Evolutionary conservation across 1,140 invertebrate species (phyloP).

Genomic region (Charaxes varanes): DNA sequence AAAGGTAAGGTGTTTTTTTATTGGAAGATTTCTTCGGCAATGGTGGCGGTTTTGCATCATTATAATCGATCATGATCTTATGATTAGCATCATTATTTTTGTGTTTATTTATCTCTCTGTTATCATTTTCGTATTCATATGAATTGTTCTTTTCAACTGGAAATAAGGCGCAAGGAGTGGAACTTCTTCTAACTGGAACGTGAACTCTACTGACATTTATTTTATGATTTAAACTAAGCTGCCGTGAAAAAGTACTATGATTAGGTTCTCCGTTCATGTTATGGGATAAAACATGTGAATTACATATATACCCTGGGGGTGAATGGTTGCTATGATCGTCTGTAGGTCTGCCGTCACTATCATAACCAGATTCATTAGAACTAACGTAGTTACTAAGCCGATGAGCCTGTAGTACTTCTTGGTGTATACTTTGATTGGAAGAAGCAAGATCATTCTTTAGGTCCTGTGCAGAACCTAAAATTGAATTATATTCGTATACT

Average conservation of each 20-base stretch:
- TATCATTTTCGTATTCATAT: constrained; percentile 45
- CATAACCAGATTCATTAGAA: constrained; percentile 89
- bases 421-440: constrained; percentile 67
- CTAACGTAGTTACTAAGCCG: constrained; percentile 82
- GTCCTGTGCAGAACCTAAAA: constrained; percentile 53
- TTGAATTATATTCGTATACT: constrained; percentile 60
- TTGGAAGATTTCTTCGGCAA: constrained; percentile 63
- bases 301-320: constrained; percentile 57
- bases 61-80: constrained; percentile 43
- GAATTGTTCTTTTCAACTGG: constrained; percentile 46
- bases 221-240: constrained; percentile 64
- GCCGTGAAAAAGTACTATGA: constrained; percentile 53
- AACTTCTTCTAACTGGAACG: constrained; percentile 59
- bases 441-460: constrained; percentile 58
- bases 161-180: constrained; percentile 63
- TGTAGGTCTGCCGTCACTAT: constrained; percentile 82
- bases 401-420: constrained; percentile 67
- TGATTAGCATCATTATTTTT: constrained; percentile 31
- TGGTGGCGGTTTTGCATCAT: constrained; percentile 61
- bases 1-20: constrained; percentile 63
- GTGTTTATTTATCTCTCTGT: constrained; percentile 32
- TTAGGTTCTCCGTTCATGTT: constrained; percentile 30
- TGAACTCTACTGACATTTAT: constrained; percentile 55
- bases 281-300: constrained; percentile 35
- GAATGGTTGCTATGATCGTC: constrained; percentile 73